phyloP scores from a whole-genome alignment of 2,797 vertebrate genomes.

The Morus bassanus region DNA sequence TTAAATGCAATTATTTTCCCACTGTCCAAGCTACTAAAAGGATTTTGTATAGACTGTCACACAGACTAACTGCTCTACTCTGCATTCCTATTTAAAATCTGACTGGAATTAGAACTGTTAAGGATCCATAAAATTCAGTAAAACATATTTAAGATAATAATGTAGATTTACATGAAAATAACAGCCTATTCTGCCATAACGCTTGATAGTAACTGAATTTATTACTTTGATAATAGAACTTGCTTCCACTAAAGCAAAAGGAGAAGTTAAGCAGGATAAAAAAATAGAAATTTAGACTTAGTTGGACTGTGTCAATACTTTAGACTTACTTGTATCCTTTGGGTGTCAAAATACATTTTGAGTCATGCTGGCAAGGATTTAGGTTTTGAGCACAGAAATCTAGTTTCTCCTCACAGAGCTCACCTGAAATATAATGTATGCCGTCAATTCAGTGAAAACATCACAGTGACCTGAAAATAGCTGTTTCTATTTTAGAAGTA shows the following conservation, averaged over 20 bases:
- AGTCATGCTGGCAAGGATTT: conserved; percentile 96
- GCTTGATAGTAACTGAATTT: neutral
- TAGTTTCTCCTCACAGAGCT: conserved; percentile 96
- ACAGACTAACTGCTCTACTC: neutral
- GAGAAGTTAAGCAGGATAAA: neutral
- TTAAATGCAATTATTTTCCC: conserved; percentile 44
- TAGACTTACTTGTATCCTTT: conserved; percentile 92
- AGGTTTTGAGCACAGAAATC: conserved; percentile 94
- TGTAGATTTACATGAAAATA: neutral
- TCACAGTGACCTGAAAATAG: neutral
- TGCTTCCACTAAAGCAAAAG: neutral
- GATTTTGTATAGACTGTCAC: neutral
- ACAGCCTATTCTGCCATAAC: neutral
- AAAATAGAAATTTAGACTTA: neutral
- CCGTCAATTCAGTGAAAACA: conserved; percentile 24
- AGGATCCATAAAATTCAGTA: neutral
- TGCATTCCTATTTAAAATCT: neutral
- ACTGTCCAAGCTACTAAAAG: neutral
- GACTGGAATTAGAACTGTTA: neutral
- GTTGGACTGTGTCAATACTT: neutral
- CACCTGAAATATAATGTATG: conserved; percentile 81
- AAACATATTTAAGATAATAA: neutral
- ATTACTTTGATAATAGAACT: neutral
- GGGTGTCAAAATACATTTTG: conserved; percentile 91
- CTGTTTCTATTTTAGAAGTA: neutral